Evolutionary conservation across 2,113 vertebrate species (phyloP).

Genomic region (Cathartes aura): DNA sequence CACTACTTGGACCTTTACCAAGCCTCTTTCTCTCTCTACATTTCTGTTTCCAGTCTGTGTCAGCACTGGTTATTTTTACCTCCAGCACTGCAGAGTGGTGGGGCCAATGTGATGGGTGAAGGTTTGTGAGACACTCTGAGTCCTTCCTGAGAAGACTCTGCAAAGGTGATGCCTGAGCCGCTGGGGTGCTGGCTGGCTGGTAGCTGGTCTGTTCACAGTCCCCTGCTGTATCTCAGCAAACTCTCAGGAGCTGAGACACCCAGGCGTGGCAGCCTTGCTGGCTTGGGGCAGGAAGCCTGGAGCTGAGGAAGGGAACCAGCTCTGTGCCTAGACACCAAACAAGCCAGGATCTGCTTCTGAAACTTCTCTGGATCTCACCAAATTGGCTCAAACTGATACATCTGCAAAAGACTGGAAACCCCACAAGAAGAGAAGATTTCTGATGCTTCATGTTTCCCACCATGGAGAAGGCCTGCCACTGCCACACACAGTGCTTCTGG

Average conservation of each 20-base stretch:
- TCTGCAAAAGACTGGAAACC: neutral
- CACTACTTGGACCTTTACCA: neutral
- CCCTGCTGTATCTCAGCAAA: neutral
- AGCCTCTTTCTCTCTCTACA: neutral
- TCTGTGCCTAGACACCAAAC: neutral
- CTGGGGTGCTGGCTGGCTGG: neutral
- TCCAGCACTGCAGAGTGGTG: neutral
- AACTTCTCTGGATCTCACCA: neutral
- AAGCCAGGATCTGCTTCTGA: neutral
- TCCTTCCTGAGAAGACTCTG: neutral
- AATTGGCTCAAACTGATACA: neutral
- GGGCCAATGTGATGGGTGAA: neutral
- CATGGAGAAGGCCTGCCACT: neutral
- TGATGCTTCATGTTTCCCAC: neutral
- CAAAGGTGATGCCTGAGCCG: accelerated
- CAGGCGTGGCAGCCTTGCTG: neutral
- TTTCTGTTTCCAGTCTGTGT: neutral
- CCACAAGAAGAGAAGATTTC: neutral
- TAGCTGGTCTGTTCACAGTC: neutral
- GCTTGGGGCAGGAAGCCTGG: neutral
- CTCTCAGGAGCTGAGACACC: neutral
- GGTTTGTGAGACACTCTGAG: neutral
- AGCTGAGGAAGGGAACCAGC: neutral
- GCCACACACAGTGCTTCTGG: neutral
- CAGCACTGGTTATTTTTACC: neutral